Base-by-base conservation (phyloP, 2,888 invertebrate genomes). In the Ophion costatus region DNA sequence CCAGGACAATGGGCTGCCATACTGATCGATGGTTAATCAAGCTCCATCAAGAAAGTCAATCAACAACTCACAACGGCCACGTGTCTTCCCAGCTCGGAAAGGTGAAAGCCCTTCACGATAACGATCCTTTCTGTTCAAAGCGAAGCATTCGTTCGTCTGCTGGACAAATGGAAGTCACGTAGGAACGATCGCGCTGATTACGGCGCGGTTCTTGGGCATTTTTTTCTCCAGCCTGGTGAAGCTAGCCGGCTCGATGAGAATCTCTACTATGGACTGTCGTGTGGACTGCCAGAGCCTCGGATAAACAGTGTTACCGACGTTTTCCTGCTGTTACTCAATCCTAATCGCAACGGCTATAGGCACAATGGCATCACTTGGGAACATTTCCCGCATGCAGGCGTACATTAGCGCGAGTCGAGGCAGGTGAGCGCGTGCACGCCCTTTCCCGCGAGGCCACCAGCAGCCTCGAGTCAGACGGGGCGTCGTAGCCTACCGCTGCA, bases 351-450 rank as follows among this genome's bases (percentile, higher is more conserved):
- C 82, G 84, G 80, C 80, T 81, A 85, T 74, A 84, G 87, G 74
- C 63, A 93, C 93, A 93, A 93, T 93, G 87, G 89, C 86, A 89
- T 85, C 88, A 89, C 90, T 88, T 93, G 93, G 90, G 93, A 93
- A 93, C 24, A 83, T 92, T 93, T 93, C 90, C 91, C 93, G 91
- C 89, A 89, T 90, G 75, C 75, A 86, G 80, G 80, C 76, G 82
- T 79, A 74, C 87, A 86, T 86, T 87, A 85, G 67, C 76, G 80
- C 57, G 67, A 77, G 64, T 63, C 77, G 70, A 66, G 38, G 38
- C 70, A 81, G 78, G 83, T 80, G 78, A 82, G 76, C 80, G 79
- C 83, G 75, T 79, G 85, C 82, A 87, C 87, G 87, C 86, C 87
- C 87, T 84, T 84, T 85, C 81, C 84, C 82, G 83, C 78, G 81